These are phyloP conservation scores for Eueides isabella DNA, from an alignment of 1,140 invertebrate genomes.

Conservation along the genomic window DNA sequence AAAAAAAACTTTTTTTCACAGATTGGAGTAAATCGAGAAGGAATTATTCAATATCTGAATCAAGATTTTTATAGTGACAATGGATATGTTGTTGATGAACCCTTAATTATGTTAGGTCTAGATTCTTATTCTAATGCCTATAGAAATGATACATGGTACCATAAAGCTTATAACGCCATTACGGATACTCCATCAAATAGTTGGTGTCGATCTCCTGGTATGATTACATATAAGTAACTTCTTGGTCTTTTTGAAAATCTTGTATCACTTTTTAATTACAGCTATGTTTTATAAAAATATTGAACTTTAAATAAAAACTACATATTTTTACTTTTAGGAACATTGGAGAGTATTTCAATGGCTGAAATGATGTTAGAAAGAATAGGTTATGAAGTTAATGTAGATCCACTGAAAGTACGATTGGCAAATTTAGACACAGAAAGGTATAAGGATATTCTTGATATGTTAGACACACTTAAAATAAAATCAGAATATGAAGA, in stretches of 20 bases:
- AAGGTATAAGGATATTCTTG: conserved; percentile 63
- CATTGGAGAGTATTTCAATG: conserved; percentile 85
- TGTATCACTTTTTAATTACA: too few relatives aligned
- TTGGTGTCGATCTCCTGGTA: conserved; percentile 84
- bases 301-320: neutral
- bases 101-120: conserved; percentile 37
- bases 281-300: too few relatives aligned
- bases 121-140: conserved; percentile 80
- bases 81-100: conserved; percentile 84
- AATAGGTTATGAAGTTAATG: conserved; percentile 85
- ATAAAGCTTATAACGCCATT: conserved; percentile 80
- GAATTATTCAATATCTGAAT: conserved; percentile 85
- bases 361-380: conserved; percentile 93
- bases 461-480: conserved; percentile 83
- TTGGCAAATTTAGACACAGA: conserved; percentile 83
- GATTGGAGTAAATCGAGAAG: conserved; percentile 84
- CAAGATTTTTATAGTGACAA: conserved; percentile 84
- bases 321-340: conserved; percentile 71
- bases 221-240: neutral
- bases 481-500: conserved; percentile 83
- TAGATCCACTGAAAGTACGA: conserved; percentile 87
- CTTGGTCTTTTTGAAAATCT: too few relatives aligned
- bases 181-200: conserved; percentile 86
- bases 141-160: conserved; percentile 80
- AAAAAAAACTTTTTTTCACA: too few relatives aligned